Evolutionary conservation across 2,797 vertebrate genomes (phyloP), one percentile per base, ranked within the genome.

Genomic region (Melanotaenia maccullochi): DNA sequence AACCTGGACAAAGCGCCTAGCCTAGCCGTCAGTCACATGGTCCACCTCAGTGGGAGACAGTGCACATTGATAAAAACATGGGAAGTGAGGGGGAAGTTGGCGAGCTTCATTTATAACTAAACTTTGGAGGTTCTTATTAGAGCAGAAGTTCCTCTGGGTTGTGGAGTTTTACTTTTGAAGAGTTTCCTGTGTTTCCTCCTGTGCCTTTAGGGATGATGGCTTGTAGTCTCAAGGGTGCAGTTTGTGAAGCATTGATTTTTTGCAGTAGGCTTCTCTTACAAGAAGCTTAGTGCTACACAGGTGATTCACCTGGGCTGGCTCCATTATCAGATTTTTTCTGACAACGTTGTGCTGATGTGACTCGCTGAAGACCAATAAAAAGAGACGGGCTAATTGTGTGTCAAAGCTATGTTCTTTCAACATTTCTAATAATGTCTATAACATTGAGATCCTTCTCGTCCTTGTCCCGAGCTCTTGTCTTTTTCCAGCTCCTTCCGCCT

Each of bases 1-100:
- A 75, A 93, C 90, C n/a, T 76, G 87, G 93, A 96, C 95, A 95
- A 94, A 94, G 94, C 78, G 86, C 67, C 85, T 22, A 82, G 42
- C 81, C 18, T 47, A 47, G 44, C 20, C 73, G 81, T 94, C 93
- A 25, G 22, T 51, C 55, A 93, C 75, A 87, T 75, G 85, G 60
- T 68, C 38, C 8, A 11, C 52, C 63, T 71, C 87, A 88, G 89
- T 84, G 75, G 65, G 30, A 77, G 72, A 82, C 59, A 84, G 89
- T 91, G 93, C 78, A 85, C 74, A 87, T 83, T 92, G 93, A 93
- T 93, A 78, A 92, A 94, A 93, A 67, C 65, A 70, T 44, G 91
- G 93, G 90, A 51, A 44, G 69, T 13, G 92, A 91, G 85, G 81
- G 88, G 89, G 89, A 90, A 58, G 57, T 76, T 68, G 65, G 60